These are phyloP conservation scores for Valencia hispanica DNA, from an alignment of 2,797 vertebrate genomes.

Conservation along the genomic window DNA sequence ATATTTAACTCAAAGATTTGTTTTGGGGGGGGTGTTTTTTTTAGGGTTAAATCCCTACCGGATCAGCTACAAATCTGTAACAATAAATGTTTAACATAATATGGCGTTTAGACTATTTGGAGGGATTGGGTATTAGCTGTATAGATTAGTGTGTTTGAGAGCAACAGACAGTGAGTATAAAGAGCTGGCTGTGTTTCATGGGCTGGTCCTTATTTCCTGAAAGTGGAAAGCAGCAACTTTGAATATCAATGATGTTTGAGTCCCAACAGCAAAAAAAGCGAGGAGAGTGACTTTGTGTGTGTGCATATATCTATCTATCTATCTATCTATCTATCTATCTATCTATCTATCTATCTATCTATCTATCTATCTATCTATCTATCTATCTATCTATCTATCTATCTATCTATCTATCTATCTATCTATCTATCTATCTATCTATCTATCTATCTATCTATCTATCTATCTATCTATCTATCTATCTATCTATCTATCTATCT, in stretches of 20 bases:
- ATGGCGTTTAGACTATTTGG: conserved; percentile 27
- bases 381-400: conserved; percentile 4
- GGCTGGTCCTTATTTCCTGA: conserved; percentile 78
- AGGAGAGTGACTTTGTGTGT: conserved; percentile 28
- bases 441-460: conserved; percentile 4
- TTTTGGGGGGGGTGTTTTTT: conserved; percentile 5
- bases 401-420: not conserved
- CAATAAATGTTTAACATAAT: conserved; percentile 59
- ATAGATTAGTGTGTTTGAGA: conserved; percentile 14
- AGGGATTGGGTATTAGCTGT: conserved; percentile 22
- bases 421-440: not conserved
- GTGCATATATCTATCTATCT: not conserved
- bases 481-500: not conserved
- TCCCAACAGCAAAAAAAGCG: conserved; percentile 50
- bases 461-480: not conserved
- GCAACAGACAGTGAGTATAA: conserved; percentile 46
- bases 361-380: not conserved
- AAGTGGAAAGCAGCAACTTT: conserved; percentile 70
- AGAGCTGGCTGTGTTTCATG: conserved; percentile 73
- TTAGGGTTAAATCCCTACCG: conserved; percentile 50
- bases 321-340: conserved; percentile 4
- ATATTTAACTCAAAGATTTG: conserved; percentile 59
- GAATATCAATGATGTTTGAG: conserved; percentile 79
- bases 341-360: not conserved
- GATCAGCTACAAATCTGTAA: conserved; percentile 54